Conservation (phyloP, 1,140 invertebrate genomes). For the Papilio polytes region DNA sequence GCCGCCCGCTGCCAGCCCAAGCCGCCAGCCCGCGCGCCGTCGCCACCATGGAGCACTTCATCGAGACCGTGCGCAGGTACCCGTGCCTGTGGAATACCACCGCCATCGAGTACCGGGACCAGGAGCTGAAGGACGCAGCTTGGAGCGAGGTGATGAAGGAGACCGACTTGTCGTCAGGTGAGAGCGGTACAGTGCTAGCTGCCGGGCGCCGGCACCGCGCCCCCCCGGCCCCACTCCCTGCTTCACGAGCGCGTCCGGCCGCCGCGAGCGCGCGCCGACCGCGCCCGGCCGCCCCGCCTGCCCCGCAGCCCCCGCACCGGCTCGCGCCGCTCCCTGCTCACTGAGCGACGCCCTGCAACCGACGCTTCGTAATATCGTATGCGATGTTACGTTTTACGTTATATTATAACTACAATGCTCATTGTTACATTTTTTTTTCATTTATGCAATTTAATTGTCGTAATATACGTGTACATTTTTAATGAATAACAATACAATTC, state of each 20-base stretch:
- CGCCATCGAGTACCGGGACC: constrained; percentile 77
- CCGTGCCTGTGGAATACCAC: constrained; percentile 79
- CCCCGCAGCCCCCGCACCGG: constrained; percentile 24
- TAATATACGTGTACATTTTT: background rate
- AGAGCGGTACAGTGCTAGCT: constrained; percentile 39
- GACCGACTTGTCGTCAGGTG: constrained; percentile 74
- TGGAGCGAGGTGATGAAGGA: constrained; percentile 79
- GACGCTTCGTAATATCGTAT: constrained; percentile 16
- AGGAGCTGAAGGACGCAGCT: constrained; percentile 78
- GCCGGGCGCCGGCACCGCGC: background rate
- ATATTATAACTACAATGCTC: constrained; percentile 32
- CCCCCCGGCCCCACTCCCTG: background rate
- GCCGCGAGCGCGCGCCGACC: constrained; percentile 15
- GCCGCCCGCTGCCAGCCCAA: constrained; percentile 48
- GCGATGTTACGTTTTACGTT: background rate
- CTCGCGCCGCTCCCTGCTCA: constrained; percentile 17
- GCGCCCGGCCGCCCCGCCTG: constrained; percentile 22
- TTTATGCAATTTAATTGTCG: background rate
- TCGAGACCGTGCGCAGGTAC: constrained; percentile 74
- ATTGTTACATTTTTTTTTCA: constrained; percentile 13
- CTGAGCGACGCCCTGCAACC: constrained; percentile 20
- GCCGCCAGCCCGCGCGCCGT: constrained; percentile 43
- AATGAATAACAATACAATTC: background rate
- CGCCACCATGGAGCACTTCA: constrained; percentile 73
- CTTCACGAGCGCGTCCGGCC: constrained; percentile 35